These are phyloP conservation scores for Thymelicus sylvestris DNA, from an alignment of 2,888 invertebrate species.

Conservation along the genomic window DNA sequence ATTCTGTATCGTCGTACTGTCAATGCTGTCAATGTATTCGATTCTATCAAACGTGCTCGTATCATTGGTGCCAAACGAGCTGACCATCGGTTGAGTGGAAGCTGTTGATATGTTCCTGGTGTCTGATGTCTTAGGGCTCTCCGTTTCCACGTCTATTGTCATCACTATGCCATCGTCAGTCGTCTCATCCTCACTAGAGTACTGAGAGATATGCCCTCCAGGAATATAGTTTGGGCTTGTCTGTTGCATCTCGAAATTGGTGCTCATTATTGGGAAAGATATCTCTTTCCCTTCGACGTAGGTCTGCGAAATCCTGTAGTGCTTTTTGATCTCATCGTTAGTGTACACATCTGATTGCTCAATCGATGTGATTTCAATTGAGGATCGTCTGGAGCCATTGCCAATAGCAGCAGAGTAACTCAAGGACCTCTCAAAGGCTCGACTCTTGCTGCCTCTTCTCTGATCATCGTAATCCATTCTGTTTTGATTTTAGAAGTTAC, in stretches of 20 bases:
- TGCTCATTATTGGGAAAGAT: constrained; percentile 56
- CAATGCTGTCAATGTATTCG: constrained; percentile 58
- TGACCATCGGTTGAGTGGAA: constrained; percentile 60
- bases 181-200: constrained; percentile 71
- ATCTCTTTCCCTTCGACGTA: constrained; percentile 79
- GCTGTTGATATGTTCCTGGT: constrained; percentile 60
- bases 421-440: constrained; percentile 70
- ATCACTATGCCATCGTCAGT: constrained; percentile 64
- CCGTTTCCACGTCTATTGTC: constrained; percentile 70
- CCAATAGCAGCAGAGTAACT: constrained; percentile 80
- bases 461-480: constrained; percentile 44
- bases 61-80: constrained; percentile 54
- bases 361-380: constrained; percentile 74
- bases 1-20: constrained; percentile 52
- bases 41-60: constrained; percentile 63
- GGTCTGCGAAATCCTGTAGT: constrained; percentile 74
- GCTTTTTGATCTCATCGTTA: constrained; percentile 75
- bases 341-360: constrained; percentile 71
- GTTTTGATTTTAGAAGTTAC: constrained; percentile 19
- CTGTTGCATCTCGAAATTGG: constrained; percentile 55
- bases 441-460: constrained; percentile 59
- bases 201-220: constrained; percentile 58
- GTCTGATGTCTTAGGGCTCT: constrained; percentile 59
- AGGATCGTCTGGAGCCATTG: constrained; percentile 64
- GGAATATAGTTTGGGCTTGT: constrained; percentile 47